Base-by-base conservation (phyloP, 2,888 invertebrate species). In the Parnassius glacialis region DNA sequence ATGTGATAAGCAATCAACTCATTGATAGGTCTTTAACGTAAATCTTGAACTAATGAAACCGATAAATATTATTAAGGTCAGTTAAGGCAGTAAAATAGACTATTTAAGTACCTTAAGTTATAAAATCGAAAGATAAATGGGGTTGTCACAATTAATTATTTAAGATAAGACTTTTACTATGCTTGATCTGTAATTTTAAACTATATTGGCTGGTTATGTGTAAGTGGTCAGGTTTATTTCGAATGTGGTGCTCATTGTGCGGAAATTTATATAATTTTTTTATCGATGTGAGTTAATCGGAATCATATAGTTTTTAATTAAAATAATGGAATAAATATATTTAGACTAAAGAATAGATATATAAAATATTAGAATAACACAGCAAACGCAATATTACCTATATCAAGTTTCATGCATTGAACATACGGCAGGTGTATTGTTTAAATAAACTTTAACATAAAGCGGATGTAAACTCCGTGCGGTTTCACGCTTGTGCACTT, bases 111-210 rank as follows among this genome's bases (percentile, higher is more conserved):
- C 44, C 51, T 44, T 41, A 13, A 13, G 52, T 44, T 51, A 47
- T 62, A 62, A 62, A 62, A 55, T 20, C 53, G 50, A 54, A 62
- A 58, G 53, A 59, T 45, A 41, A 44, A 62, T 58, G 54, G 51
- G 42, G 41, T 52, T 50, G 51, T 57, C 57, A 57, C 57, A 10
- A 48, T 34, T 58, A 62, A 58, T 62, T 62, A 58, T 62, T 62
- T 54, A 45, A 45, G 54, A 62, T 34, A 1, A 34, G 34, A 34
- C 34, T 7, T 25, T 34, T 34, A 34, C 3, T 34, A 5, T 34
- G 34, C 7, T 7, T 34, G 34, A 34, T 34, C 34, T 34, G 34
- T 34, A 34, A 7, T 34, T 34, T 34, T 34, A 34, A 34, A 5
- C 7, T 34, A 34, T 34, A 34, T 34, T 34, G 5, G 34, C 34